Base-by-base conservation (phyloP, 2,888 invertebrate genomes). In the Gastrophysa polygoni region DNA sequence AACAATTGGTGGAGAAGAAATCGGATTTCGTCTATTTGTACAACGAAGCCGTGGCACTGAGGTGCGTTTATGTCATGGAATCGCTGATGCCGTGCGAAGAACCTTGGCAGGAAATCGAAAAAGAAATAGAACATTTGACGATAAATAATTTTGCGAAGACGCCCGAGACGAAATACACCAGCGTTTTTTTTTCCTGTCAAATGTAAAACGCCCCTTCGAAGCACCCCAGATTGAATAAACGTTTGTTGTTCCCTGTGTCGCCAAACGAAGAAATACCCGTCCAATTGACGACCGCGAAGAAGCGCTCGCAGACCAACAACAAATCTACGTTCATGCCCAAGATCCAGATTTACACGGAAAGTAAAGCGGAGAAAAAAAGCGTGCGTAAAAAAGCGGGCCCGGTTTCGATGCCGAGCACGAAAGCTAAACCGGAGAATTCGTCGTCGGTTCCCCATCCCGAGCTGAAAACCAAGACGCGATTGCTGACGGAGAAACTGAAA, bases 21-120 rank as follows among this genome's bases (percentile, higher is more conserved):
- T 20, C 62, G 20, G 61, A 54, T 32, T 68, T 73, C 55, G 16
- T 64, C 1, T 63, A 70, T 54, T 66, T 77, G n/a, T 75, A 71
- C 56, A 68, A 65, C 49, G 75, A 75, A 63, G 67, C 71, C 11
- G 55, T 69, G 20, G 11, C 69, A 18, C 75, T 75, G 59, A 71
- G 68, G 61, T 51, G 67, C 10, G 57, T 64, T 54, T 71, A 72
- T 54, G 38, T 69, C 5, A 58, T 57, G 8, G 57, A 60, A 38
- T 56, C 49, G 16, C 17, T 63, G 16, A n/a, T 63, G 6, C 49
- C 57, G 16, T 32, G n/a, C n/a, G 44, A 16, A 2, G 52, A 48
- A n/a, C 54, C 47, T 1, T 16, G 29, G 28, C 29, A 20, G 1
- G 49, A 49, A 16, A 28, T 58, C 1, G 24, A 58, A 34, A 29